Conservation (phyloP, 2,113 vertebrate species). For the Sialia sialis region DNA sequence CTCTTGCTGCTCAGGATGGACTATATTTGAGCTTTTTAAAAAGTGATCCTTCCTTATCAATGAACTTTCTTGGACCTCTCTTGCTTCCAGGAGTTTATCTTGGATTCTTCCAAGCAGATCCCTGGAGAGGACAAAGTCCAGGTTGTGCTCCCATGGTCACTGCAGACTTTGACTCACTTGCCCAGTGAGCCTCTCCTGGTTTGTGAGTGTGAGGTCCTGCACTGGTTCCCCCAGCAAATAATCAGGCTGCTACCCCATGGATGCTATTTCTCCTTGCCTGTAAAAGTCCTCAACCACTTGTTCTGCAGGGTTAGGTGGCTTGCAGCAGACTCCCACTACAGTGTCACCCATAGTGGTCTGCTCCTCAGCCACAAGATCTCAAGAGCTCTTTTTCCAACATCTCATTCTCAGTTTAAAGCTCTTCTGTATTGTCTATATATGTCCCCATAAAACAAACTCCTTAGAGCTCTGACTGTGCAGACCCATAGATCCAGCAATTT, state of each 20-base stretch:
- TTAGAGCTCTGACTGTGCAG: neutral
- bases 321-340: neutral
- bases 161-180: neutral
- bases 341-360: neutral
- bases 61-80: neutral
- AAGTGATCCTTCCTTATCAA: neutral
- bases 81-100: neutral
- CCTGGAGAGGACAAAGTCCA: neutral
- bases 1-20: neutral
- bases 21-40: neutral
- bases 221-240: neutral
- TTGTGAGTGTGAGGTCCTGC: neutral
- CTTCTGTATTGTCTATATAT: neutral
- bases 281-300: neutral
- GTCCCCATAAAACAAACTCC: neutral
- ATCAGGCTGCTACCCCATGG: neutral
- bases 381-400: neutral
- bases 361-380: neutral
- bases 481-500: neutral
- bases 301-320: neutral
- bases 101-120: neutral
- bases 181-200: neutral
- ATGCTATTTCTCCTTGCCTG: neutral
- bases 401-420: neutral
- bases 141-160: neutral